phyloP scores from a whole-genome alignment of 2,888 invertebrate species.

The Tiliacea citrago region DNA sequence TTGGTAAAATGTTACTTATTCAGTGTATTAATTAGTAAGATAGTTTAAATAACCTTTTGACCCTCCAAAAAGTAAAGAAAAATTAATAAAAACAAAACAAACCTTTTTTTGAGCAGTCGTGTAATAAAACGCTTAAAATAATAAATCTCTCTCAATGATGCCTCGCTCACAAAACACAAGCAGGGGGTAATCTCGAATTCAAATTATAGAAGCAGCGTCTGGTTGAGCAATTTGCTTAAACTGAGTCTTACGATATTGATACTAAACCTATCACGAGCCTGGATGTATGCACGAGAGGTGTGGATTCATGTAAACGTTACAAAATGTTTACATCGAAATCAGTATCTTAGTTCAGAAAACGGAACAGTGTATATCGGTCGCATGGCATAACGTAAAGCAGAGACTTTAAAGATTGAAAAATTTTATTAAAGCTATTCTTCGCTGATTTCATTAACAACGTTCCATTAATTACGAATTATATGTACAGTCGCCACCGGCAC shows the following conservation, averaged over 20 bases:
- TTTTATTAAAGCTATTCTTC: not conserved
- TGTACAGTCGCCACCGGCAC: no score
- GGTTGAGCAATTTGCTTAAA: conserved; percentile 55
- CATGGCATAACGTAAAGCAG: not conserved
- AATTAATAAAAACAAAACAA: not conserved
- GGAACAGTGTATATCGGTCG: no score
- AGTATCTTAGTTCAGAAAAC: no score
- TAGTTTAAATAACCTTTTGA: not conserved
- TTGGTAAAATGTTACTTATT: not conserved
- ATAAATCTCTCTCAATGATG: conserved; percentile 33
- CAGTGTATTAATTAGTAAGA: not conserved
- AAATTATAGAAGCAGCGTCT: conserved; percentile 42
- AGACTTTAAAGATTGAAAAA: not conserved
- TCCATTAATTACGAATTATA: not conserved
- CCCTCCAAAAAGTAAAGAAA: not conserved
- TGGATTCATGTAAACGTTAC: conserved; percentile 25
- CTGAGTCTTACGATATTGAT: conserved; percentile 33
- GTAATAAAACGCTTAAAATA: not conserved
- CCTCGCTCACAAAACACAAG: conserved; percentile 20
- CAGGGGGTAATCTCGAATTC: conserved; percentile 48
- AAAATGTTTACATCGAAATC: not conserved
- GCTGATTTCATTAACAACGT: not conserved
- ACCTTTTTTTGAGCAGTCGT: no score
- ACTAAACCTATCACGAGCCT: conserved; percentile 18
- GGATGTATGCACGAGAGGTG: conserved; percentile 28